Evolutionary conservation across 2,888 invertebrate species (phyloP).

Genomic region (Sphecodes monilicornis): DNA sequence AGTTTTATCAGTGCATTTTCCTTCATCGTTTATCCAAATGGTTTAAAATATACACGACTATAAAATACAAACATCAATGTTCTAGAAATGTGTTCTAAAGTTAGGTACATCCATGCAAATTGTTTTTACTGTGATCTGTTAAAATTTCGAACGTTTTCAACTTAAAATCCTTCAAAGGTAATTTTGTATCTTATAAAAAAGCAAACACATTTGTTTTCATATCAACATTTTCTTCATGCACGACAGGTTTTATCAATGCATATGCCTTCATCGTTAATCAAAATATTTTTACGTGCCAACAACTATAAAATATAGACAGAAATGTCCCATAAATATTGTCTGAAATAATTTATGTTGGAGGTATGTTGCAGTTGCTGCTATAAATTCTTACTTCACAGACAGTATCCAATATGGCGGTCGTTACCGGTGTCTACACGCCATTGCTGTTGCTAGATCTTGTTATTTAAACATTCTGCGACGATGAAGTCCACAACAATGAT

Average conservation of each 20-base stretch:
- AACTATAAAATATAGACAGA: conserved; percentile 1
- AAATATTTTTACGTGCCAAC: not conserved
- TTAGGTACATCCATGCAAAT: too few species aligned
- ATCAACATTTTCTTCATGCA: not conserved
- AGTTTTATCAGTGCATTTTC: too few species aligned
- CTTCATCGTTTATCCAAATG: too few species aligned
- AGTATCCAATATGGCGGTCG: conserved; percentile 5
- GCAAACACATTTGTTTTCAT: not conserved
- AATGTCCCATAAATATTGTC: not conserved
- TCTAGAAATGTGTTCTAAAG: too few species aligned
- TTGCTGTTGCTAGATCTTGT: not conserved
- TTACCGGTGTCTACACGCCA: not conserved
- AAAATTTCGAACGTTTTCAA: too few species aligned
- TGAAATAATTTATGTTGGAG: conserved; percentile 5
- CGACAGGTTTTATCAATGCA: conserved; percentile 2
- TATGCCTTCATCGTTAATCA: not conserved
- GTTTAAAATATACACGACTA: too few species aligned
- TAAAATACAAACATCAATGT: too few species aligned
- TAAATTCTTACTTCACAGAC: conserved; percentile 5
- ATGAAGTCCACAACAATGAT: not conserved
- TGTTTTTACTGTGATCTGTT: too few species aligned
- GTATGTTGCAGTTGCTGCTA: not conserved
- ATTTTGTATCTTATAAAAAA: not conserved
- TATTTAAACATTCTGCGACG: not conserved
- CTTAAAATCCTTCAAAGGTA: too few species aligned